Evolutionary conservation across 2,113 vertebrate genomes (phyloP).

Genomic region (Circaetus cinerascens): DNA sequence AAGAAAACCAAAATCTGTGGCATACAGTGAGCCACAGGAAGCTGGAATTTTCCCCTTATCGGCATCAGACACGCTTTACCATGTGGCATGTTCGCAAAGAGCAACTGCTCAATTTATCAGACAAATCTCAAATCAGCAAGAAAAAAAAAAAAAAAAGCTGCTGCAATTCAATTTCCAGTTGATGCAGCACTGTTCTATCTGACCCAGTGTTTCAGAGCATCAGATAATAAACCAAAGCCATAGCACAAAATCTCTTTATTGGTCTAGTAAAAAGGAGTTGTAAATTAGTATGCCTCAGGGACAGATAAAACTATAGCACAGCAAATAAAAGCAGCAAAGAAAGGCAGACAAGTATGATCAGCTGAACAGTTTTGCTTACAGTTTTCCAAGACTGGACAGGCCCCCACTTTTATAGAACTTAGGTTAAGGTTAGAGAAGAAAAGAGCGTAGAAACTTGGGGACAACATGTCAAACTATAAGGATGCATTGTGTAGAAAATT

Average conservation of each 20-base stretch:
- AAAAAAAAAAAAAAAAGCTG: background rate
- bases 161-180: background rate
- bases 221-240: constrained; percentile 2
- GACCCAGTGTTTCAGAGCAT: background rate
- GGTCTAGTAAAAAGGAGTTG: background rate
- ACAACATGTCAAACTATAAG: background rate
- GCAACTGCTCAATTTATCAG: background rate
- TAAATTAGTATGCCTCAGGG: background rate
- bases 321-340: background rate
- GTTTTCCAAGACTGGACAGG: background rate
- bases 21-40: background rate
- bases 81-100: background rate
- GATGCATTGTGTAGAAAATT: background rate
- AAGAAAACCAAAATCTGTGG: background rate
- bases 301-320: background rate
- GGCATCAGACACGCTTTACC: background rate
- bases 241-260: constrained; percentile 12
- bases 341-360: background rate
- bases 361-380: background rate
- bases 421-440: background rate
- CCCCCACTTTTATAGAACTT: background rate
- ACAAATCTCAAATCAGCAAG: background rate
- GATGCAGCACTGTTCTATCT: background rate
- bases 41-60: background rate
- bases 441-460: background rate